Conservation (phyloP, 2,113 vertebrate species). For the Gavialis gangeticus region DNA sequence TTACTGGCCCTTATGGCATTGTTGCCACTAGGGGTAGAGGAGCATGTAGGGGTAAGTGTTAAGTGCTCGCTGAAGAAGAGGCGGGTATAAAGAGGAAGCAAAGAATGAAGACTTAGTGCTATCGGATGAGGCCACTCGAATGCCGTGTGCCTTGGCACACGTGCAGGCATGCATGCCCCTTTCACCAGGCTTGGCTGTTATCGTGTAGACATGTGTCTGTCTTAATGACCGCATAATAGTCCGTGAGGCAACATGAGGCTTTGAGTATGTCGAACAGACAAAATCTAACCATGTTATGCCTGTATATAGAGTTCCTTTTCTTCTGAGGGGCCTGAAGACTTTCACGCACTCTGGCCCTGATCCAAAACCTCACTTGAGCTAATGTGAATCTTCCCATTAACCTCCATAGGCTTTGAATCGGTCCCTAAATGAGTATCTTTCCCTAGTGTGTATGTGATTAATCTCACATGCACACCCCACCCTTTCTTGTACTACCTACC, state of each 20-base stretch:
- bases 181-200: neutral
- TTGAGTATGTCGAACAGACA: neutral
- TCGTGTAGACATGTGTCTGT: neutral
- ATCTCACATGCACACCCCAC: no score
- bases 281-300: neutral
- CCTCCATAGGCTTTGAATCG: neutral
- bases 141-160: no score
- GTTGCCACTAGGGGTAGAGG: no score
- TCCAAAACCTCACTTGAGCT: neutral
- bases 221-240: neutral
- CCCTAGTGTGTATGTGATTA: neutral
- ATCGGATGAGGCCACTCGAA: neutral
- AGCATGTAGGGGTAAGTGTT: no score
- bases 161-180: neutral
- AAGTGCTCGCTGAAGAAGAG: neutral
- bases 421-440: neutral
- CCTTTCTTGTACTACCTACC: neutral
- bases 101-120: fast-evolving
- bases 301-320: no score
- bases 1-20: fast-evolving
- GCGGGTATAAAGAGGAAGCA: neutral
- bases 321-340: neutral
- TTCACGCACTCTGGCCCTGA: neutral
- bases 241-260: neutral
- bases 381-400: neutral